These are phyloP conservation scores for Mesoligia furuncula DNA, from an alignment of 2,888 invertebrate species.

Conservation along the genomic window DNA sequence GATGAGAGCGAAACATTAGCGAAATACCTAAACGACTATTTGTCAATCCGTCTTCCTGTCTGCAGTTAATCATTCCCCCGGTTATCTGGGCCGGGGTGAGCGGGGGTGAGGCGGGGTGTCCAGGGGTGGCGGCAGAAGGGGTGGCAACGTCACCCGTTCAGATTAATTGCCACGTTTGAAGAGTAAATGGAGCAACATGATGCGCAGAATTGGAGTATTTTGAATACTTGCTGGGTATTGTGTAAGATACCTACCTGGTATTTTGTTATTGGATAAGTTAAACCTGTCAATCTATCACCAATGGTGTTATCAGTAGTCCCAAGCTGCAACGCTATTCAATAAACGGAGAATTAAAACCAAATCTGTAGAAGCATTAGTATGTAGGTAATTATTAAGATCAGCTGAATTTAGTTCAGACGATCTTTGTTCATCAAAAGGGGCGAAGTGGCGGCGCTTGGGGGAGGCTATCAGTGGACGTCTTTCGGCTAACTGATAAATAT, in stretches of 20 bases:
- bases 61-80: conserved; percentile 88
- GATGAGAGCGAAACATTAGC: conserved; percentile 88
- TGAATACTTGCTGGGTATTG: conserved; percentile 55
- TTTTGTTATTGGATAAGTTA: conserved; percentile 30
- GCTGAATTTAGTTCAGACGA: not conserved
- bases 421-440: not conserved
- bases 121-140: conserved; percentile 61
- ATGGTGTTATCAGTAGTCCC: too few relatives aligned
- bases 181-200: conserved; percentile 79
- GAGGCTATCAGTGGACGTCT: not conserved
- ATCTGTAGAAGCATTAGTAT: not conserved
- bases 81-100: conserved; percentile 77
- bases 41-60: conserved; percentile 90
- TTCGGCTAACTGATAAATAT: not conserved
- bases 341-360: not conserved
- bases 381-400: too few relatives aligned
- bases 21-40: conserved; percentile 90
- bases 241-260: conserved; percentile 51
- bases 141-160: conserved; percentile 84
- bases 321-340: not conserved
- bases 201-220: conserved; percentile 76
- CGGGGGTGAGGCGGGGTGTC: conserved; percentile 63
- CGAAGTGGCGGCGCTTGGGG: not conserved
- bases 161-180: conserved; percentile 89
- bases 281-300: not conserved